Evolutionary conservation across 1,140 invertebrate species (phyloP).

Genomic region (Andricus grossulariae): DNA sequence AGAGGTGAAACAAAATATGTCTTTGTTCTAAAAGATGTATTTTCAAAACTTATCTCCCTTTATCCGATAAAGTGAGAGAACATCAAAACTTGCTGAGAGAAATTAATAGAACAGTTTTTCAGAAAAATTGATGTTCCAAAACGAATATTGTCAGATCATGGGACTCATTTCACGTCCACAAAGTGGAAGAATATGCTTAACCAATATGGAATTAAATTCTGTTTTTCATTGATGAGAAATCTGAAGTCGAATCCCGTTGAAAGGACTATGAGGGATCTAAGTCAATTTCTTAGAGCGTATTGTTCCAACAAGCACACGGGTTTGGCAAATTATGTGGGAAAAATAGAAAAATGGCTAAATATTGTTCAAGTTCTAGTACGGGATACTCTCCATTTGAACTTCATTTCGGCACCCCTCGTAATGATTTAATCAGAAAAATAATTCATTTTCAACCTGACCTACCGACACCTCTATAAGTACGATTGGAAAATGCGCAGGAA

Average conservation of each 20-base stretch:
- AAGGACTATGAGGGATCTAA: slow-evolving; percentile 61
- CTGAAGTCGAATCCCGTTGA: slow-evolving; percentile 65
- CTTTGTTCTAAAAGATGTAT: slow-evolving; percentile 32
- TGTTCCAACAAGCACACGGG: slow-evolving; percentile 36
- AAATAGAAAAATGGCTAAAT: slow-evolving; percentile 30
- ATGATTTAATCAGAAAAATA: slow-evolving; percentile 1
- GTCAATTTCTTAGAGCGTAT: slow-evolving; percentile 39
- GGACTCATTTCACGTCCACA: slow-evolving; percentile 58
- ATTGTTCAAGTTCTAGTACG: neutral
- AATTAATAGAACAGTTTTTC: slow-evolving; percentile 32
- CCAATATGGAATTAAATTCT: neutral
- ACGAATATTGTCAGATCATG: slow-evolving; percentile 65
- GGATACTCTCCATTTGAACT: slow-evolving; percentile 26
- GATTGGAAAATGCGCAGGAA: too few species aligned
- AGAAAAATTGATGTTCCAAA: slow-evolving; percentile 51
- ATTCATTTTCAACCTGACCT: slow-evolving; percentile 1
- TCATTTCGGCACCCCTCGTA: slow-evolving; percentile 2
- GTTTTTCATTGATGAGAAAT: slow-evolving; percentile 57
- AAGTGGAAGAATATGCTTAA: slow-evolving; percentile 33
- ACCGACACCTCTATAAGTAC: neutral
- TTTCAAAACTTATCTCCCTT: too few species aligned
- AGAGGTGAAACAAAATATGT: slow-evolving; percentile 33
- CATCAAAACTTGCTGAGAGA: neutral
- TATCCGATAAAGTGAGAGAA: slow-evolving; percentile 34
- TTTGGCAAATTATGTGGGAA: slow-evolving; percentile 13